These are phyloP conservation scores for Phoxinus dragarum DNA, from an alignment of 2,797 vertebrate genomes.

Conservation along the genomic window DNA sequence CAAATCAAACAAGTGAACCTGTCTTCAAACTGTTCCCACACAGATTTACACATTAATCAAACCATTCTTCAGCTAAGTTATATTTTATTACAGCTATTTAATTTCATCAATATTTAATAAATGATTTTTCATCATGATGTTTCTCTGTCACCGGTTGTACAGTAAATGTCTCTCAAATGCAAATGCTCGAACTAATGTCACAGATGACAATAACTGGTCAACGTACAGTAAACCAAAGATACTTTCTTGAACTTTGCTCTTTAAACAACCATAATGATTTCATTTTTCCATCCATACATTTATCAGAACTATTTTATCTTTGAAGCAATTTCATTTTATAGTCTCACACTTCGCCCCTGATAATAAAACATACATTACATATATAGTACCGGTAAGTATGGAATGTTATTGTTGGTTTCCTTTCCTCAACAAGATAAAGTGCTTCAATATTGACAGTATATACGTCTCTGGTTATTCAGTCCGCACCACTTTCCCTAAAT, in stretches of 20 bases:
- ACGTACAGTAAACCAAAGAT: not conserved
- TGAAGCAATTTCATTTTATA: not conserved
- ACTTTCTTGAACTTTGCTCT: not conserved
- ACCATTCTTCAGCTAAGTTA: not conserved
- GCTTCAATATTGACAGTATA: not conserved
- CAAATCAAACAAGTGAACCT: not conserved
- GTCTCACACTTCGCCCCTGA: not conserved
- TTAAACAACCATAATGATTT: not conserved
- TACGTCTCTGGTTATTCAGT: not conserved
- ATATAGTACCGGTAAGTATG: no score
- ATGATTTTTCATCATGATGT: not conserved
- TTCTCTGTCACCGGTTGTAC: not conserved
- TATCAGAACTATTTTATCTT: conserved; percentile 19
- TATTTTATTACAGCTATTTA: not conserved
- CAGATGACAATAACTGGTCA: not conserved
- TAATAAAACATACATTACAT: not conserved
- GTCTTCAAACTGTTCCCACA: not conserved
- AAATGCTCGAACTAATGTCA: not conserved
- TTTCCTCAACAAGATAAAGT: no score
- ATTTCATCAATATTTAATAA: not conserved
- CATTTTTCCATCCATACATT: not conserved
- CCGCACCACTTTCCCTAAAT: not conserved
- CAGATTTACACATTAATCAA: not conserved
- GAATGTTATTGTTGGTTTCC: not conserved
- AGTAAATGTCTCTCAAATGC: not conserved